Percentiles rank a stretch among this genome's conserved stretches.
These are phyloP conservation scores for Drosophila subobscura DNA, from an alignment of 1,140 invertebrate genomes.

Conservation along the genomic window DNA sequence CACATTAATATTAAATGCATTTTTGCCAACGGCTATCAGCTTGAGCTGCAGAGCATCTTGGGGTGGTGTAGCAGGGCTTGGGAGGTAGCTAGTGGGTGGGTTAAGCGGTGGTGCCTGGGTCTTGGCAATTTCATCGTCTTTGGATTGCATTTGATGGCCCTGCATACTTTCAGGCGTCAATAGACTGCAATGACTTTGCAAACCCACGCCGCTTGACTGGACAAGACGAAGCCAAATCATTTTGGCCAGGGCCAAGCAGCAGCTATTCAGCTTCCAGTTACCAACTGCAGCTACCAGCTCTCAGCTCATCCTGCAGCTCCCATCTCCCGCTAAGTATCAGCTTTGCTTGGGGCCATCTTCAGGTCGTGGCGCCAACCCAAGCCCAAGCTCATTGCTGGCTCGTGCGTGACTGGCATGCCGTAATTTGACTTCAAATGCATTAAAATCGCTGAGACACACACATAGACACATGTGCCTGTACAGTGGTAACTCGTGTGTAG, in stretches of 20 bases:
- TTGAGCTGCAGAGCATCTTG: conserved; percentile 27
- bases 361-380: background rate
- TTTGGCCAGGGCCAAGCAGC: conserved; percentile 18
- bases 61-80: background rate
- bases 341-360: no score
- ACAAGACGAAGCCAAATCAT: conserved; percentile 61
- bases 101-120: no score
- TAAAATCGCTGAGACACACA: conserved; percentile 60
- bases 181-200: conserved; percentile 75
- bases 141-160: conserved; percentile 40
- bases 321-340: no score
- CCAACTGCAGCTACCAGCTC: conserved; percentile 7
- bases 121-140: conserved; percentile 3
- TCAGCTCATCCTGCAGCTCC: no score
- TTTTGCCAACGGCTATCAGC: conserved; percentile 43
- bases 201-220: conserved; percentile 30
- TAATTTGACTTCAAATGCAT: conserved; percentile 80
- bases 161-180: conserved; percentile 79
- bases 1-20: conserved; percentile 80
- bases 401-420: conserved; percentile 74
- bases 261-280: background rate
- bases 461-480: conserved; percentile 8
- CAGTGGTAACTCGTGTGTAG: conserved; percentile 11
- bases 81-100: no score
- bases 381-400: conserved; percentile 42